Evolutionary conservation across 1,140 invertebrate species (phyloP).

Genomic region (Drosophila arawakana): DNA sequence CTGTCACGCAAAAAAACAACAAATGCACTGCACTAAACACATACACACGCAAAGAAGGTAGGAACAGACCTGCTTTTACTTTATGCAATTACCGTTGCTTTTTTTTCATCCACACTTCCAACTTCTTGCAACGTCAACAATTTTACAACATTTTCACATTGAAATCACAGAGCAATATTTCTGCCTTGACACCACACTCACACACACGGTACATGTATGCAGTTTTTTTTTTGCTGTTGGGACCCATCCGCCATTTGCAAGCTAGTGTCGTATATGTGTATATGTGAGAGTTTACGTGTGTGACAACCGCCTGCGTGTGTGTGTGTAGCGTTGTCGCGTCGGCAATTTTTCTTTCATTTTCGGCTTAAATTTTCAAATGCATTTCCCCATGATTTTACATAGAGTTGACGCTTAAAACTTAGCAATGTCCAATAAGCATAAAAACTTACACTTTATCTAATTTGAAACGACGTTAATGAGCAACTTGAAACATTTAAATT

Average conservation of each 20-base stretch:
- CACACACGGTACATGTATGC: slow-evolving; percentile 52
- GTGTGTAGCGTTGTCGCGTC: slow-evolving; percentile 68
- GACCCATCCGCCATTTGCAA: slow-evolving; percentile 81
- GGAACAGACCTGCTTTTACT: slow-evolving; percentile 36
- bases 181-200: slow-evolving; percentile 33
- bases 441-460: slow-evolving; percentile 68
- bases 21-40: slow-evolving; percentile 55
- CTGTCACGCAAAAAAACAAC: slow-evolving; percentile 49
- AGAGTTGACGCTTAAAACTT: slow-evolving; percentile 36
- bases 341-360: slow-evolving; percentile 66
- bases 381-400: slow-evolving; percentile 32
- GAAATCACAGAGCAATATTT: slow-evolving; percentile 53
- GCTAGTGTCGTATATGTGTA: slow-evolving; percentile 55
- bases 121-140: slow-evolving; percentile 77
- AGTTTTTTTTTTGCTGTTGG: slow-evolving; percentile 60
- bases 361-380: slow-evolving; percentile 32
- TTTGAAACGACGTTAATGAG: slow-evolving; percentile 44
- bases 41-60: slow-evolving; percentile 26
- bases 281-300: slow-evolving; percentile 47
- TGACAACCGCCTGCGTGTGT: slow-evolving; percentile 41
- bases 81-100: slow-evolving; percentile 48
- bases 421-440: slow-evolving; percentile 28
- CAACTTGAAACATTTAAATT: slow-evolving; percentile 65
- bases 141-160: slow-evolving; percentile 71
- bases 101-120: slow-evolving; percentile 46